A percentile compares a stretch with the other conserved stretches of the same genome.
These are phyloP conservation scores for Euborellia annulipes DNA, from an alignment of 1,140 invertebrate species.

Conservation along the genomic window DNA sequence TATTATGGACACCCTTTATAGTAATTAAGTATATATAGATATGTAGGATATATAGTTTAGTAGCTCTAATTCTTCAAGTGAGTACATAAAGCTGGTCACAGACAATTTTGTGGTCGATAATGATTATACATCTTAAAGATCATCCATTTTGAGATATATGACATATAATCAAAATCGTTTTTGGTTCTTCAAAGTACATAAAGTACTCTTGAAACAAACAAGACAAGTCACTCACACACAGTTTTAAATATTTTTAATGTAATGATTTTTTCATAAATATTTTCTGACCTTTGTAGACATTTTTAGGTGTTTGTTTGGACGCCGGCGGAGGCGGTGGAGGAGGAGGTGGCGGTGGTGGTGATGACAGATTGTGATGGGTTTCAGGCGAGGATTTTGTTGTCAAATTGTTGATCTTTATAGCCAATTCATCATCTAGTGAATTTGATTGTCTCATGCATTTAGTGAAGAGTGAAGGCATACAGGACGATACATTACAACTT, in stretches of 20 bases:
- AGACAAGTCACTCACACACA: neutral
- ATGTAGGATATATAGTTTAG: too few relatives aligned
- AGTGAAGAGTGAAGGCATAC: conserved; percentile 20
- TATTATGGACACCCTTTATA: too few relatives aligned
- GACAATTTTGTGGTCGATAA: too few relatives aligned
- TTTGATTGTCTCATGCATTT: conserved; percentile 10
- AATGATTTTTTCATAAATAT: neutral
- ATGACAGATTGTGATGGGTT: neutral
- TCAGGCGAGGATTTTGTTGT: too few relatives aligned
- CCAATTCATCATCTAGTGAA: conserved; percentile 11
- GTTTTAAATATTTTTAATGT: neutral
- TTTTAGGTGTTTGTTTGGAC: conserved; percentile 16
- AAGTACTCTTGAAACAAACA: too few relatives aligned
- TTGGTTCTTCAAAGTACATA: too few relatives aligned
- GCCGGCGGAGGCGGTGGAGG: conserved; percentile 10
- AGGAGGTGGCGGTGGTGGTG: conserved; percentile 1
- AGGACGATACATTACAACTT: conserved; percentile 17
- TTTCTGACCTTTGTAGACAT: conserved; percentile 21
- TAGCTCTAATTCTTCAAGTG: too few relatives aligned
- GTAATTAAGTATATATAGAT: too few relatives aligned
- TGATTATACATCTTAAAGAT: too few relatives aligned
- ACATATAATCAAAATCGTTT: too few relatives aligned
- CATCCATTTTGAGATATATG: too few relatives aligned
- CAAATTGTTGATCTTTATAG: conserved; percentile 6
- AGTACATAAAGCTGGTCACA: too few relatives aligned